These are phyloP conservation scores for Tupiocoris notatus DNA, from an alignment of 2,888 invertebrate genomes.

Conservation along the genomic window DNA sequence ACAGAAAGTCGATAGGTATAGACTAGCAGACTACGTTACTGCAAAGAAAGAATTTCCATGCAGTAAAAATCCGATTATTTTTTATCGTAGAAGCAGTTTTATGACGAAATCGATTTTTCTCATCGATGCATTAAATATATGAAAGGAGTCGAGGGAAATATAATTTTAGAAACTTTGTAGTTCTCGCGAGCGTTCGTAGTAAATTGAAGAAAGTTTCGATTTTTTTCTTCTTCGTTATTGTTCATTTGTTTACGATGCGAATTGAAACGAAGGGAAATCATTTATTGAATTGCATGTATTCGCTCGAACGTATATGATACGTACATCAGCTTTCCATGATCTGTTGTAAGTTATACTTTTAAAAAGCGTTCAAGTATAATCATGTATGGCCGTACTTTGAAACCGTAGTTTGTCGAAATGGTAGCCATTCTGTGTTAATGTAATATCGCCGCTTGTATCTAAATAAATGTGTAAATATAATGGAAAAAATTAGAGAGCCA, in stretches of 20 bases:
- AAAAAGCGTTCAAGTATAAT: constrained; percentile 19
- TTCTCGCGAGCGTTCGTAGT: no score
- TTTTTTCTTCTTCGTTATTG: no score
- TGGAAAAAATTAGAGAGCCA: constrained; percentile 26
- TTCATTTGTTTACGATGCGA: no score
- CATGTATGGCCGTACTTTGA: neutral
- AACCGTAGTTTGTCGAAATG: constrained; percentile 11
- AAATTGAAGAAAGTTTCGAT: no score
- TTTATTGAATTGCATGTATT: neutral
- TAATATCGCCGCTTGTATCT: constrained; percentile 36
- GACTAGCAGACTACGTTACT: neutral
- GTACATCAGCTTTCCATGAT: constrained; percentile 39
- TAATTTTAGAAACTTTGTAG: no score
- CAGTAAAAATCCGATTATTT: no score
- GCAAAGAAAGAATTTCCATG: no score
- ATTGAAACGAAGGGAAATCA: neutral
- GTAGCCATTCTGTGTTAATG: constrained; percentile 33
- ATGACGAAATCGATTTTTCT: no score
- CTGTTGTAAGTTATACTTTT: constrained; percentile 33
- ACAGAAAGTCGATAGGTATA: no score
- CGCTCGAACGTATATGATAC: constrained; percentile 20
- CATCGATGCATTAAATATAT: no score
- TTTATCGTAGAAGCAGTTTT: no score
- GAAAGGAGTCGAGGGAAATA: no score
- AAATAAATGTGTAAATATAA: constrained; percentile 42